Evolutionary conservation across 1,140 invertebrate species (phyloP).

Genomic region (Neodiprion pinetum): DNA sequence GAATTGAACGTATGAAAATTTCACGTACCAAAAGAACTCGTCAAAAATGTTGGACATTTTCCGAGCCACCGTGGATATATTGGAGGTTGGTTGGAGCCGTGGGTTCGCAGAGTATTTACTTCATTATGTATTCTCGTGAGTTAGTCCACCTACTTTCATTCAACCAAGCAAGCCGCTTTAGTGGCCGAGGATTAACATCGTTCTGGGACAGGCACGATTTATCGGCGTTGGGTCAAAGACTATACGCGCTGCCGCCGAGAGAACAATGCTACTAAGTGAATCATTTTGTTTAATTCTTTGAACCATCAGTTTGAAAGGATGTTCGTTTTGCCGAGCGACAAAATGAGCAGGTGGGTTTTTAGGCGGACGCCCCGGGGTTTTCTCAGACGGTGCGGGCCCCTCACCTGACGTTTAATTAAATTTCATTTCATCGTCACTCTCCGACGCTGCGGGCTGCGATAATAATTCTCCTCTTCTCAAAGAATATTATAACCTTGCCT

Average conservation of each 20-base stretch:
- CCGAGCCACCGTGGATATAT: no score
- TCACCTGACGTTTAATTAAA: constrained; percentile 7
- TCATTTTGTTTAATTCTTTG: background rate
- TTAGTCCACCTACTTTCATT: background rate
- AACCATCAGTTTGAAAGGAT: background rate
- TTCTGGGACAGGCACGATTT: background rate
- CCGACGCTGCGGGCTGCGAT: background rate
- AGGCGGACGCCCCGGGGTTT: background rate
- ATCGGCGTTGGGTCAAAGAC: background rate
- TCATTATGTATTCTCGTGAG: no score
- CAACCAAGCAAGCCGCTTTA: background rate
- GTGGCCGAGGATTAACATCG: background rate
- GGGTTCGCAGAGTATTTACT: no score
- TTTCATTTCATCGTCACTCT: background rate
- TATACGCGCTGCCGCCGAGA: background rate
- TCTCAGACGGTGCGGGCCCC: background rate
- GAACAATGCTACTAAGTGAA: background rate
- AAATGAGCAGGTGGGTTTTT: background rate
- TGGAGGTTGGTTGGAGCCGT: no score
- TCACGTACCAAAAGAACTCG: no score
- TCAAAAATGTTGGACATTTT: no score
- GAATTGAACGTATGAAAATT: no score
- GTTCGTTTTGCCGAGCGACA: background rate
- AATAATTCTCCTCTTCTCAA: background rate
- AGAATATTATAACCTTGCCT: background rate